Percentiles rank a stretch among this genome's conserved stretches.
phyloP scores from a whole-genome alignment of 64 coral and sea anemone genomes.

The Orbicella faveolata region DNA sequence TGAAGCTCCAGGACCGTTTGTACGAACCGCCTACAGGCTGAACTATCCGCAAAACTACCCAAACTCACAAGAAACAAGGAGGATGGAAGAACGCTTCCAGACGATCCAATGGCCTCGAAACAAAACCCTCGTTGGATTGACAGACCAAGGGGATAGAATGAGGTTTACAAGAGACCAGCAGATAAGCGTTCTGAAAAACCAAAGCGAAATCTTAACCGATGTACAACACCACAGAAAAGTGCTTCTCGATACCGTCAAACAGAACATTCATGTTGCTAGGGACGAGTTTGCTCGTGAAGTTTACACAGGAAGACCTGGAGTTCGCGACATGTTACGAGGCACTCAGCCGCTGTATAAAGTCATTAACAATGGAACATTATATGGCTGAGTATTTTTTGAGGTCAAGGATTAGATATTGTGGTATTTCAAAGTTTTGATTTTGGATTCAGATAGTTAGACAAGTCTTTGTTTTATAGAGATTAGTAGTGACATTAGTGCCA shows the following conservation, averaged over 20 bases:
- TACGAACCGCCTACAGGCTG: slow-evolving; percentile 62
- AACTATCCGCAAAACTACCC: slow-evolving; percentile 81
- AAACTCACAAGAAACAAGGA: slow-evolving; percentile 67
- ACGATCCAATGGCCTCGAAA: slow-evolving; percentile 85
- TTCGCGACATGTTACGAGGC: slow-evolving; percentile 70
- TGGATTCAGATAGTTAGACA: background rate
- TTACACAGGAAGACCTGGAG: slow-evolving; percentile 66
- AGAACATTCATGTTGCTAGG: slow-evolving; percentile 85
- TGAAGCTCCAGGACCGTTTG: slow-evolving; percentile 72
- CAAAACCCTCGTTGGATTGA: slow-evolving; percentile 64
- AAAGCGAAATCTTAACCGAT: slow-evolving; percentile 70
- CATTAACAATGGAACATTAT: slow-evolving; percentile 90
- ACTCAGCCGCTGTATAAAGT: slow-evolving; percentile 89
- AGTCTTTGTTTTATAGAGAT: background rate
- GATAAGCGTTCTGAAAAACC: slow-evolving; percentile 74
- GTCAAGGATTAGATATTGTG: background rate
- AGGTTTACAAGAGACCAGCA: slow-evolving; percentile 89
- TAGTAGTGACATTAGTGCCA: no score
- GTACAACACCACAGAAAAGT: slow-evolving; percentile 71
- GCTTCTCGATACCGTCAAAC: slow-evolving; percentile 62
- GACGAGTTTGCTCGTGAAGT: slow-evolving; percentile 86
- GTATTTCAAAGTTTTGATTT: background rate
- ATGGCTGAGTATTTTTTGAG: slow-evolving; percentile 21
- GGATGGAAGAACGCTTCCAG: slow-evolving; percentile 88
- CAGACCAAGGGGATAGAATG: slow-evolving; percentile 86